These are phyloP conservation scores for Gambusia yucatana DNA, from an alignment of 2,797 vertebrate genomes.

Conservation along the genomic window DNA sequence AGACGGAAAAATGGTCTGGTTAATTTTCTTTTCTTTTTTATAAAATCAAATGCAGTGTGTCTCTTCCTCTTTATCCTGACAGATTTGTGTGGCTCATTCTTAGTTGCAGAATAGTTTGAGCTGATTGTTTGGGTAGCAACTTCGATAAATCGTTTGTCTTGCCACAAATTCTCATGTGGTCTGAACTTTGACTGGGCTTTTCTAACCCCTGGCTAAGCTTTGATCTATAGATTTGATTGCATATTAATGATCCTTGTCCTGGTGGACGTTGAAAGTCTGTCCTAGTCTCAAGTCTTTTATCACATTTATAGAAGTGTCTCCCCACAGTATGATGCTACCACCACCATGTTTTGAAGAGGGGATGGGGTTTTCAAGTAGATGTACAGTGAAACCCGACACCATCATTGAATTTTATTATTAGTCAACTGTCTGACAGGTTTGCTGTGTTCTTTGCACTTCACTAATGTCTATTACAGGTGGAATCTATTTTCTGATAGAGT, in stretches of 20 bases:
- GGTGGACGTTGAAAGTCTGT: not conserved
- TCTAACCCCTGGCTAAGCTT: not conserved
- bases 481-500: not conserved
- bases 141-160: not conserved
- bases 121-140: not conserved
- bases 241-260: not conserved
- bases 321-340: not conserved
- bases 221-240: not conserved
- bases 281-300: not conserved
- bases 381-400: not conserved
- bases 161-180: not conserved
- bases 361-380: not conserved
- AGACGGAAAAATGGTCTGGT: too few relatives aligned
- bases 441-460: not conserved
- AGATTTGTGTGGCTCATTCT: not conserved
- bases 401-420: not conserved
- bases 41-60: not conserved
- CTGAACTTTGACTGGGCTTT: not conserved
- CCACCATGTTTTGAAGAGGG: not conserved
- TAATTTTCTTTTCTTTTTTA: not conserved
- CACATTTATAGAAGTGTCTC: not conserved
- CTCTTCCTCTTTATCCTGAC: not conserved
- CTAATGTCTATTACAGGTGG: not conserved
- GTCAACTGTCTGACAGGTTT: not conserved
- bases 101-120: not conserved